Base-by-base conservation (phyloP, 2,797 vertebrate genomes). In the Falco rusticolus region DNA sequence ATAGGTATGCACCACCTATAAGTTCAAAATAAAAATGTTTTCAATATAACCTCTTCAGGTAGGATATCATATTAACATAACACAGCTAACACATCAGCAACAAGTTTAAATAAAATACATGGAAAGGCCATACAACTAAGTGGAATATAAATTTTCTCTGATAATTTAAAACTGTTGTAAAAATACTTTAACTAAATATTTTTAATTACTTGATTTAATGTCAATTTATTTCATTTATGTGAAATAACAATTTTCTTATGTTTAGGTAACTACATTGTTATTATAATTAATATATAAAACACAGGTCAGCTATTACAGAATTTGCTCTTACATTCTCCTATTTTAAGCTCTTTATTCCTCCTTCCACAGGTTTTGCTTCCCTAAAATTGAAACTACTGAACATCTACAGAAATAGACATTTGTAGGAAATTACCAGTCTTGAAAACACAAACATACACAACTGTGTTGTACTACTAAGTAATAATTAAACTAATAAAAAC, bases 1-100 rank as follows among this genome's bases (percentile, higher is more conserved):
- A 97, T 99, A 99, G 33, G 97, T 97, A 97, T 98, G 98, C 92
- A 99, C 98, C 64, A 99, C 98, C 99, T 99, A 96, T 1, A 97
- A 95, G 89, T 74, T 76, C 43, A 93, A 95, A 97, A 84, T 2
- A 94, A 61, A 51, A 86, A 89, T 19, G 74, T 81, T 71, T 91
- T 71, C 54, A 84, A 2, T 33, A 57, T 22, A 74, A 77, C 18
- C 22, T 14, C 4, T 45, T 93, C 33, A 29, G 16, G 9, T 33
- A 84, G 19, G 21, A 10, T 13, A 51, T 8, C 9, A 20, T 1
- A 9, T 26, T 81, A 87, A 66, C 1, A 1, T 41, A 17, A 57
- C 45, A 50, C 31, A 68, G 15, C 11, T 45, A 78, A 65, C 7
- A 69, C 2, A 29, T 3, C 18, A 87, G n/a, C 19, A 92, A 53